Base-by-base conservation (phyloP, 1,140 invertebrate species). In the Drosophila chauvacae region DNA sequence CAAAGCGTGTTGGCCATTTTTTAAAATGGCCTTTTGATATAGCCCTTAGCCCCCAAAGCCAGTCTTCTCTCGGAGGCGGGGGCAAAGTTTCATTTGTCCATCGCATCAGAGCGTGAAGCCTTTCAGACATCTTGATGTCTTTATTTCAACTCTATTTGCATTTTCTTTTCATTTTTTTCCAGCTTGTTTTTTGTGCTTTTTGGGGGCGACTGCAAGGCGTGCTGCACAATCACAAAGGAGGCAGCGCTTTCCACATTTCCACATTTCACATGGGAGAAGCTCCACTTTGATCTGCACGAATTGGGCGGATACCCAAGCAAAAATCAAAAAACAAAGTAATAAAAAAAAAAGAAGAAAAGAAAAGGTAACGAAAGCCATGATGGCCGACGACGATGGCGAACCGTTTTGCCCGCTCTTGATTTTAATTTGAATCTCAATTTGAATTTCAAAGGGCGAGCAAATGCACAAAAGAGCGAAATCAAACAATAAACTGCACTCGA, bases 401-500 rank as follows among this genome's bases (percentile, higher is more conserved):
- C 56, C 56, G 73, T 16, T 69, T 70, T 70, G 66, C 39, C 16
- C 61, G 73, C 69, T 81, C 80, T 74, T 82, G 64, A 63, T 87
- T 86, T 85, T 81, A 74, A 75, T 88, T 87, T 83, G 61, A 84
- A 68, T 84, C 79, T 79, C 53, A 85, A 85, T 85, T 85, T 81
- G 51, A 64, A 80, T 84, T 77, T 88, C 85, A 88, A 88, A 88
- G 85, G 58, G 80, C 76, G 64, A 77, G 77, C 48, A 87, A 87
- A 78, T 88, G 84, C 83, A 84, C 69, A 85, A 85, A 55, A 87
- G 69, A 57, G 47, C 50, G 80, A 73, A 87, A 90, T 88, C 84
- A 88, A 88, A 88, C 84, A 88, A 88, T 88, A 90, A 88, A 88
- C 84, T 90, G 83, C 83, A 87, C 83, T 87, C 80, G 45, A 87